A percentile compares a stretch with the other conserved stretches of the same genome.
Conservation (phyloP, 2,888 invertebrate genomes). For the Malacosoma neustria region DNA sequence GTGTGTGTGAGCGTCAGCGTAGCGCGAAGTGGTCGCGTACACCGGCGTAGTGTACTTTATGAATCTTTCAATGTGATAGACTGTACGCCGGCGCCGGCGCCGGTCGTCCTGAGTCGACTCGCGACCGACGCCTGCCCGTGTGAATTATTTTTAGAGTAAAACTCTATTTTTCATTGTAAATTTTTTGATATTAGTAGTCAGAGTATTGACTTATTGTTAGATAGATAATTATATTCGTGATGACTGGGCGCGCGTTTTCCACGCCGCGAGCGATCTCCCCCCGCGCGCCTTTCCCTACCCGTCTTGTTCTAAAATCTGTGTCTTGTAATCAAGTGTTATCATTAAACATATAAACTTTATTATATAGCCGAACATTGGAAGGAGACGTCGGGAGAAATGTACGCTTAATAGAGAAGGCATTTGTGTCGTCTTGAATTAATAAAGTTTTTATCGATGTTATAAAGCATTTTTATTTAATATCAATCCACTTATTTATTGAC, state of each 20-base stretch:
- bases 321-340: conserved; percentile 65
- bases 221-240: conserved; percentile 69
- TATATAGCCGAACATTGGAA: conserved; percentile 52
- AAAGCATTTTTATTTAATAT: conserved; percentile 33
- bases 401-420: conserved; percentile 66
- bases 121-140: conserved; percentile 57
- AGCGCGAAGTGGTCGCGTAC: conserved; percentile 22
- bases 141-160: conserved; percentile 68
- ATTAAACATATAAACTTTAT: conserved; percentile 58
- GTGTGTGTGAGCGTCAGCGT: conserved; percentile 16
- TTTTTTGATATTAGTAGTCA: conserved; percentile 69
- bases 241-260: conserved; percentile 58
- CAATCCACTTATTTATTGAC: too few relatives aligned
- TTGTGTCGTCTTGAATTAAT: conserved; percentile 63
- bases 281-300: conserved; percentile 52
- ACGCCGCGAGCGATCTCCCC: conserved; percentile 38
- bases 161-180: conserved; percentile 73
- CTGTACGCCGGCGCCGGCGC: conserved; percentile 53
- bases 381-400: conserved; percentile 62
- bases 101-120: conserved; percentile 57
- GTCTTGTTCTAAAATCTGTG: conserved; percentile 58
- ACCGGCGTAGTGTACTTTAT: conserved; percentile 44
- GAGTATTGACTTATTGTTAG: conserved; percentile 66
- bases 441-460: conserved; percentile 74
- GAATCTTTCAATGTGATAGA: conserved; percentile 73